phyloP scores from a whole-genome alignment of 2,797 vertebrate species.

The Sebastes ruberrimus region DNA sequence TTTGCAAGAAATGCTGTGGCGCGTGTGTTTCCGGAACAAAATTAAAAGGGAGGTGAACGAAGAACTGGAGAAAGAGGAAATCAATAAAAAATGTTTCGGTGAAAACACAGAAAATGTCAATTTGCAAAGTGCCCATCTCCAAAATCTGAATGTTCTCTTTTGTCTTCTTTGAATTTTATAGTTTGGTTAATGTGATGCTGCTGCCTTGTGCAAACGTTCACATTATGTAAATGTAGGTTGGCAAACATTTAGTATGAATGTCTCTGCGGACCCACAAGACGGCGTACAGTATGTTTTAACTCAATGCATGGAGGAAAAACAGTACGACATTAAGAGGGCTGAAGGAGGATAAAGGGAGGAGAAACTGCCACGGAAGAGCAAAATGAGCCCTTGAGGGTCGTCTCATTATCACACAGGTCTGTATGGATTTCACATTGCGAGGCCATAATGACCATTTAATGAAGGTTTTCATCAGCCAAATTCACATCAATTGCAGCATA shows the following conservation, averaged over 20 bases:
- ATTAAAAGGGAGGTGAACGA: background rate
- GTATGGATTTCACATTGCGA: constrained; percentile 47
- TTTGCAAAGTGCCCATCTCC: background rate
- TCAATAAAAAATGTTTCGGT: background rate
- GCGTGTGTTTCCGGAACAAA: background rate
- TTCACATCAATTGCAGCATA: constrained; percentile 21
- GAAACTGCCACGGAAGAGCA: background rate
- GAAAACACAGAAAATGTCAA: background rate
- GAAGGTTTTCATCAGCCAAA: constrained; percentile 40
- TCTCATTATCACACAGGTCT: constrained; percentile 26
- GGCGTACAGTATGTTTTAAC: background rate
- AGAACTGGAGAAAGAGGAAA: background rate
- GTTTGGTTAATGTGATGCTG: background rate
- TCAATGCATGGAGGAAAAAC: background rate
- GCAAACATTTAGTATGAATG: background rate
- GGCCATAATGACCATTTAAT: constrained; percentile 42
- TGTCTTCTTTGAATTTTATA: background rate
- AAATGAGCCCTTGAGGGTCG: constrained; percentile 12
- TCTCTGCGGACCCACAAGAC: background rate
- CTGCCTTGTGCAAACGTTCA: background rate
- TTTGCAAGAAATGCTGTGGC: background rate
- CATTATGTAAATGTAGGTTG: background rate
- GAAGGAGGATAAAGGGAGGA: background rate
- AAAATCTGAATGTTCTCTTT: background rate
- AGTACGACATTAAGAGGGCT: background rate